Base-by-base conservation (phyloP, 2,888 invertebrate genomes). In the Drosophila mimetica region DNA sequence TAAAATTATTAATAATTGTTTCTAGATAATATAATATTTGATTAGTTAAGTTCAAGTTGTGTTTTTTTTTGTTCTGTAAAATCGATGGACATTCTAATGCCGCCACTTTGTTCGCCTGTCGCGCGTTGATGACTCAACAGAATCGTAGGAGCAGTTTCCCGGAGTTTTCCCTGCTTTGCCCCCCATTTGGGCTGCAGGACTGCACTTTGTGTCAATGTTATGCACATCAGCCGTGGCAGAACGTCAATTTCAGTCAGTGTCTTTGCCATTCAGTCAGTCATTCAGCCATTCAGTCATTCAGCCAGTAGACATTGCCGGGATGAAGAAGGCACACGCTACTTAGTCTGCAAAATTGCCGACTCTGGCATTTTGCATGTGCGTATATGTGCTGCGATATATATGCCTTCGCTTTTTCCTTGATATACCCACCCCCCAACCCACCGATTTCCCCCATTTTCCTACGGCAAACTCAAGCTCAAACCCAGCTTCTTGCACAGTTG, bases 141-240 rank as follows among this genome's bases (percentile, higher is more conserved):
- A 30, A 58, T 32, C 41, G 37, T 20, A n/a, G 25, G 18, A 55
- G 36, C 18, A 5, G 13, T 42, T 34, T 34, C n/a, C 59, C 18
- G 25, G 32, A 58, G 25, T 58, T 34, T 30, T 9, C 57, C 28
- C 13, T 9, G 44, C 13, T 9, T 30, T 2, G 6, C 28, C 18
- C 8, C n/a, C 41, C 16, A 14, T 34, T 30, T 20, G 16, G 50
- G 52, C 58, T 52, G 52, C 44, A 25, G 11, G 60, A 44, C 42
- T 74, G 85, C 88, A 83, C 86, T 85, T 78, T 79, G 79, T 75
- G 79, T 87, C 85, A 83, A 87, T 83, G 86, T 78, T 85, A 79
- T 85, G 86, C 88, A 78, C 88, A 85, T 83, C 88, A 76, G 75
- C 65, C 39, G 25, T 41, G 32, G 61, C 47, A 63, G 13, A 30